Evolutionary conservation across 2,113 vertebrate species (phyloP), one percentile per base, ranked within the genome.

Genomic region (Alexandromys fortis): DNA sequence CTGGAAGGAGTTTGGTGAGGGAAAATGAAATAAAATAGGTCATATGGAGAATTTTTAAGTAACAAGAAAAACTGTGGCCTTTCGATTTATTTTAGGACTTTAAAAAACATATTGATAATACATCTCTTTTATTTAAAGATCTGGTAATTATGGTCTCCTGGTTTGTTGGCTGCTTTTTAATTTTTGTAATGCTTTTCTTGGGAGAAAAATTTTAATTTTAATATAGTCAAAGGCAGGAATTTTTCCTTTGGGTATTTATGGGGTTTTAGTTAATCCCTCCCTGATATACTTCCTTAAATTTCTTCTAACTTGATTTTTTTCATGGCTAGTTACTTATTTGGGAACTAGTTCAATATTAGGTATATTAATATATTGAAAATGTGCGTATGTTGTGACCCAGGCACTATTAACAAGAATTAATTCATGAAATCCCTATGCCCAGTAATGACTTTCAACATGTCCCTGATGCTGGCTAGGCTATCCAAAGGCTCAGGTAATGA

Each of bases 201-300:
- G 70, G 19, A 78, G 1, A 28, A 55, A 88, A 68, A 33, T 58
- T 76, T 95, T 68, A 85, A n/a, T 89, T 92, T 95, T 65, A 76
- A 81, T 16, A 8, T 86, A 33, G 26, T 90, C 73, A 96, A 92
- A 87, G 38, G 2, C 12, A 58, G 10, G 2, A 89, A 5, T 4
- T 28, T 75, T 42, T 33, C 26, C 26, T 38, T 73, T 75, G 38
- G 42, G 24, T 89, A 30, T 75, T 68, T 86, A 24, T 49, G 28
- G 26, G 42, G 33, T 42, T 88, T 42, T 89, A 45, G 33, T 42
- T 21, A 89, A 58, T 26, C 14, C 14, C 35, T 58, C 21, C 4
- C 4, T 73, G 26, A 89, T 17, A 75, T 75, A 30, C 3, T 21
- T 55, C 2, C n/a, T 52, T 42, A 88, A 42, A 30, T 89, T 75